These are phyloP conservation scores for Falco concolor DNA, from an alignment of 2,797 vertebrate species.

Conservation along the genomic window DNA sequence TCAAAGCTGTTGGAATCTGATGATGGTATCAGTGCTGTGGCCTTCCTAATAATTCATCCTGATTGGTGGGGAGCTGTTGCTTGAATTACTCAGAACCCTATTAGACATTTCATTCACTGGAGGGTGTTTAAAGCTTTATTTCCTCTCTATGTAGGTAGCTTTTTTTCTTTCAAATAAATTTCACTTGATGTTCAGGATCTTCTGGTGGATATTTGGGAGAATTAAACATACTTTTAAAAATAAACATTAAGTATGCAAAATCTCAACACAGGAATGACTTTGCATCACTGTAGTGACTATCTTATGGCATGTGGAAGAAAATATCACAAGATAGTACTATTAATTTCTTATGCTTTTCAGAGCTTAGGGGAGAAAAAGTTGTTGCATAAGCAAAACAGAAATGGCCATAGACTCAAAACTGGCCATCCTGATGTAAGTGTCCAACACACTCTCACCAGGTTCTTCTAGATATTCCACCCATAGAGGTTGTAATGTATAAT, in stretches of 20 bases:
- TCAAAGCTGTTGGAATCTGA: background rate
- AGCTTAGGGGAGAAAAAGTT: background rate
- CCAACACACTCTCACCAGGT: background rate
- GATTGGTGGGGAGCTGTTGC: background rate
- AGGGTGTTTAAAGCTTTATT: background rate
- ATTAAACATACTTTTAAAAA: background rate
- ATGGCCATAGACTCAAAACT: background rate
- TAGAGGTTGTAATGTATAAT: background rate
- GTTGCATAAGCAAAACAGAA: background rate
- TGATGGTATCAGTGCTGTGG: background rate
- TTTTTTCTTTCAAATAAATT: background rate
- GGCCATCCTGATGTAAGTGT: background rate
- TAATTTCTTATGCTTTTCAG: background rate
- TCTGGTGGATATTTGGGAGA: background rate
- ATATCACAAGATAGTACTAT: background rate
- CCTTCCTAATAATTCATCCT: constrained; percentile 7
- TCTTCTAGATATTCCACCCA: background rate
- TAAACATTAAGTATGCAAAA: background rate
- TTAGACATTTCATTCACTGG: background rate
- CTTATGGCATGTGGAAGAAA: background rate
- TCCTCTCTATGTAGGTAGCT: background rate
- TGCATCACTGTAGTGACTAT: background rate
- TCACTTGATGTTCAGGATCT: background rate
- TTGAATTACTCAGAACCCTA: constrained; percentile 10
- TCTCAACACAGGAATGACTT: background rate